Conservation (phyloP, 2,113 vertebrate genomes). For the Cisticola juncidis region DNA sequence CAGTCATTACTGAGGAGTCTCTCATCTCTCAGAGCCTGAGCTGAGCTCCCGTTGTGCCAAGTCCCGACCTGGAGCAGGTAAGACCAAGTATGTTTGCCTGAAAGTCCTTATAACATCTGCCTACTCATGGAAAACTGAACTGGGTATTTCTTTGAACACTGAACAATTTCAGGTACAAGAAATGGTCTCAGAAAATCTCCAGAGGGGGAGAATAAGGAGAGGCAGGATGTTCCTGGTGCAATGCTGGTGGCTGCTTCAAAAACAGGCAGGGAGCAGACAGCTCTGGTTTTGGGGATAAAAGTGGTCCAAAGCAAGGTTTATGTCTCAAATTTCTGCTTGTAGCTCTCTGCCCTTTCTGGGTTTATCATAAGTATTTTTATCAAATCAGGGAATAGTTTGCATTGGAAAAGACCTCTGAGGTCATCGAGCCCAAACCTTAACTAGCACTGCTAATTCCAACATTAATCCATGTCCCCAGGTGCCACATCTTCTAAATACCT, state of each 20-base stretch:
- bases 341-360: background rate
- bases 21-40: background rate
- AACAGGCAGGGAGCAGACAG: background rate
- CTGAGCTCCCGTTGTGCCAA: background rate
- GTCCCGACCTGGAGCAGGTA: background rate
- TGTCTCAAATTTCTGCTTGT: background rate
- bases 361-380: background rate
- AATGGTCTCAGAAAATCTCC: fast-evolving
- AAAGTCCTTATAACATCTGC: background rate
- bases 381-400: background rate
- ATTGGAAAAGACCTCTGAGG: background rate
- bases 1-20: background rate
- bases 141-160: background rate
- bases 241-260: background rate
- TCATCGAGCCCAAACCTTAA: fast-evolving
- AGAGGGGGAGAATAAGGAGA: background rate
- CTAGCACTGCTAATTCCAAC: too few species aligned
- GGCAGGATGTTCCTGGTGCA: background rate
- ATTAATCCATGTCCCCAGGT: background rate
- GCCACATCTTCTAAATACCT: background rate
- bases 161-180: background rate
- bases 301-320: background rate
- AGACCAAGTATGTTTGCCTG: background rate
- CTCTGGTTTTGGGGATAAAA: background rate
- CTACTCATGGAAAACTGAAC: background rate